These are phyloP conservation scores for Oryzias sinensis DNA, from an alignment of 2,797 vertebrate species.

Conservation along the genomic window DNA sequence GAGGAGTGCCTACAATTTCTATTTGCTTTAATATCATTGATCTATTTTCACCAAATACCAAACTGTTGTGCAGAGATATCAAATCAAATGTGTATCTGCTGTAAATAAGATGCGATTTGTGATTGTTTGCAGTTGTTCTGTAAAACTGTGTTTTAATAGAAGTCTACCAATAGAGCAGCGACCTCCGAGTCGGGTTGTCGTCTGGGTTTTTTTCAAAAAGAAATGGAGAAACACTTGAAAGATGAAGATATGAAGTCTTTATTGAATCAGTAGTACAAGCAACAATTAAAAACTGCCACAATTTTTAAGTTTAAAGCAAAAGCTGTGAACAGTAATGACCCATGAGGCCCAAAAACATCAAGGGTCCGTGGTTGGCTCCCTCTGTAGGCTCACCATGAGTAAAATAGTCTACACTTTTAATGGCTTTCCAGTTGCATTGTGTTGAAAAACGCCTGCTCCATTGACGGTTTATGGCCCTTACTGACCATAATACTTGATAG, in stretches of 20 bases:
- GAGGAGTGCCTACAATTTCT: slow-evolving; percentile 72
- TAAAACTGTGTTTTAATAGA: slow-evolving; percentile 96
- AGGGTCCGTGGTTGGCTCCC: too few species aligned
- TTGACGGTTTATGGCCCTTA: too few species aligned
- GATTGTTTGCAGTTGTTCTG: slow-evolving; percentile 93
- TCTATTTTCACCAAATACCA: slow-evolving; percentile 80
- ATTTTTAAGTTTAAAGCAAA: neutral
- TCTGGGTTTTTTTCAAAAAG: slow-evolving; percentile 34
- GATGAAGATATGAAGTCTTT: slow-evolving; percentile 40
- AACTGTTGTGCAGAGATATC: slow-evolving; percentile 83
- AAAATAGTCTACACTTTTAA: too few species aligned
- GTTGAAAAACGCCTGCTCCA: too few species aligned
- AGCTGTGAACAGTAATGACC: too few species aligned
- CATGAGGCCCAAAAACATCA: too few species aligned
- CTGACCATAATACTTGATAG: too few species aligned
- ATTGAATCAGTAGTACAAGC: slow-evolving; percentile 36
- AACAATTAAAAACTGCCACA: slow-evolving; percentile 30
- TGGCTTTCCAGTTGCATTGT: too few species aligned
- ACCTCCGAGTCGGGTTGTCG: slow-evolving; percentile 58
- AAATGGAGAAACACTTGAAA: slow-evolving; percentile 25
- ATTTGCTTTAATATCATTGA: slow-evolving; percentile 71
- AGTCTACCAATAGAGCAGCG: slow-evolving; percentile 80
- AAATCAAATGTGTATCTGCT: slow-evolving; percentile 80
- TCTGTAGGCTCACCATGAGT: too few species aligned
- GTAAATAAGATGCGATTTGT: slow-evolving; percentile 94